Conservation (phyloP, 2,888 invertebrate genomes). For the Neria commutata region DNA sequence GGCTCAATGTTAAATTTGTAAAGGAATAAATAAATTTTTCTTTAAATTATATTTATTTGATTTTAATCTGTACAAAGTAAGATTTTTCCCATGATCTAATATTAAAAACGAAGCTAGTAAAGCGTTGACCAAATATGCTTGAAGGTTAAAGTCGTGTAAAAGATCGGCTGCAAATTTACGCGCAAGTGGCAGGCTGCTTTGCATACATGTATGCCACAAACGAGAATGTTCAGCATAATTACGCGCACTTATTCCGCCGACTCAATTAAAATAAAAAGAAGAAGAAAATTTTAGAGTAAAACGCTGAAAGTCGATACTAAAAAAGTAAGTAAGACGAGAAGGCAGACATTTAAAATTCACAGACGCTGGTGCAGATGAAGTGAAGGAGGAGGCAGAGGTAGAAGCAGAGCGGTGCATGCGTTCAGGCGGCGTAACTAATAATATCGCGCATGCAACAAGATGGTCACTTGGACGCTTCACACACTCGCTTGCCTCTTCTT, state of each 20-base stretch:
- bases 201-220: conserved; percentile 29
- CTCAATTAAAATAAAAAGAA: conserved; percentile 45
- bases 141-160: too few species aligned
- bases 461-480: background rate
- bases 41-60: too few species aligned
- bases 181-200: conserved; percentile 12
- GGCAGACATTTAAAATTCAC: background rate
- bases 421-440: conserved; percentile 55
- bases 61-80: too few species aligned
- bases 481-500: background rate
- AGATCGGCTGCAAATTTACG: too few species aligned
- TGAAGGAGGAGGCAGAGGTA: background rate
- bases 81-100: too few species aligned
- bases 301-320: conserved; percentile 31
- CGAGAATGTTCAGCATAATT: conserved; percentile 48
- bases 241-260: conserved; percentile 49
- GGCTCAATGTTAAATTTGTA: too few species aligned
- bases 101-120: too few species aligned
- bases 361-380: conserved; percentile 4
- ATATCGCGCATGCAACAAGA: conserved; percentile 44
- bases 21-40: too few species aligned
- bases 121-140: too few species aligned
- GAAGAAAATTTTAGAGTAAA: background rate
- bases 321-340: background rate
- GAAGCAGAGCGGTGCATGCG: conserved; percentile 39